A percentile compares a stretch with the other conserved stretches of the same genome.
Conservation (phyloP, 2,797 vertebrate species). For the Lutjanus campechanus region DNA sequence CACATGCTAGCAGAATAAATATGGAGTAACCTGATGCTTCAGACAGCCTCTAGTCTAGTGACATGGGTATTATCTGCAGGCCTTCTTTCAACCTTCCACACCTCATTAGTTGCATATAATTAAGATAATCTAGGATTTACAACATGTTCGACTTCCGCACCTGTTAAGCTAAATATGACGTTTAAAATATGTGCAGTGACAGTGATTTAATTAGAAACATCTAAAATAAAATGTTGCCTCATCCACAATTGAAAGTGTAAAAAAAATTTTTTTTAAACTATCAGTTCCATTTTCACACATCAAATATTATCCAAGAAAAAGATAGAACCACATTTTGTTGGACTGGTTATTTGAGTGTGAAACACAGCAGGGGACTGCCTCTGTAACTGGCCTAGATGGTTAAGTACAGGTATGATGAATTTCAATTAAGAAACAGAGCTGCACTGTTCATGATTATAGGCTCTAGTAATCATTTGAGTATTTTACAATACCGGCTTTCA, state of each 20-base stretch:
- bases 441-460: background rate
- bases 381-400: background rate
- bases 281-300: background rate
- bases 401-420: background rate
- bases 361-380: conserved; percentile 1
- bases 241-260: background rate
- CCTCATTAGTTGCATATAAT: background rate
- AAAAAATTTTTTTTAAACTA: background rate
- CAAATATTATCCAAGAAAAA: background rate
- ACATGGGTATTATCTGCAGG: background rate
- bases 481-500: background rate
- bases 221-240: too few species aligned
- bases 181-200: background rate
- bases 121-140: background rate
- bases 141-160: background rate
- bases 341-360: background rate
- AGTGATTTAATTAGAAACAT: too few species aligned
- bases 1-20: conserved; percentile 1
- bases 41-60: background rate
- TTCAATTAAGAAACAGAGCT: conserved; percentile 1
- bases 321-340: background rate
- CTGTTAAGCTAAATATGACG: background rate
- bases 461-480: background rate
- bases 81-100: background rate
- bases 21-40: background rate